Base-by-base conservation (phyloP, 1,140 invertebrate species). In the Lordiphosa collinella region DNA sequence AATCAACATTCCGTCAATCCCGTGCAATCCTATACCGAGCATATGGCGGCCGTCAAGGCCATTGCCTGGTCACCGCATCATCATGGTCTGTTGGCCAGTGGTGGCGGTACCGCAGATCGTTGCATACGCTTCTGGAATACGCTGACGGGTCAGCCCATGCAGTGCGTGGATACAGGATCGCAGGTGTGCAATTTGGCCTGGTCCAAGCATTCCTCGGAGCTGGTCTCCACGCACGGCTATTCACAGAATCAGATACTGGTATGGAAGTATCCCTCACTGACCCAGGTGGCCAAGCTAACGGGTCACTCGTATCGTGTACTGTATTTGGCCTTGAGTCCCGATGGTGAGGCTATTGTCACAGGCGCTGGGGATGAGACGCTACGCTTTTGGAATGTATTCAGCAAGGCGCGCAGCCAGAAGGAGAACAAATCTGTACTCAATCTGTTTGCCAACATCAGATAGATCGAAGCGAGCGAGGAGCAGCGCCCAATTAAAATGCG, bases 41-140 rank as follows among this genome's bases (percentile, higher is more conserved):
- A 99, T 90, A 91, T 98, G 76, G 99, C 99, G 0, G 99, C 99
- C 0, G 99, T 99, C 0, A 99, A 99, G 91, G 99, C 99, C 0
- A 99, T 99, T 74, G 98, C 99, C 3, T 99, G 99, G 99, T 99
- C 98, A 3, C 98, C 98, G 0, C 98, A 99, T 91, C 98, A 99
- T 90, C 98, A 99, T 89, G 98, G 99, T 0, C 90, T 99, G 32
- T 90, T 99, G 38, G 98, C 99, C 1, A 98, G 96, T 57, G 99
- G 99, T 34, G 98, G 99, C 22, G 99, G 99, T 12, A 99, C 99
- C 0, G 98, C 99, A 3, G 99, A 99, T 90, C 91, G 97, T n/a
- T 97, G 96, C 88, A 97, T 99, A 48, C 92, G 98, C 3, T 99
- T 99, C 90, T 99, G 98, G 98, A 99, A 99, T 89, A 99, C 98